Conservation (phyloP, 1,140 invertebrate species). For the Psilanteris sp. region DNA sequence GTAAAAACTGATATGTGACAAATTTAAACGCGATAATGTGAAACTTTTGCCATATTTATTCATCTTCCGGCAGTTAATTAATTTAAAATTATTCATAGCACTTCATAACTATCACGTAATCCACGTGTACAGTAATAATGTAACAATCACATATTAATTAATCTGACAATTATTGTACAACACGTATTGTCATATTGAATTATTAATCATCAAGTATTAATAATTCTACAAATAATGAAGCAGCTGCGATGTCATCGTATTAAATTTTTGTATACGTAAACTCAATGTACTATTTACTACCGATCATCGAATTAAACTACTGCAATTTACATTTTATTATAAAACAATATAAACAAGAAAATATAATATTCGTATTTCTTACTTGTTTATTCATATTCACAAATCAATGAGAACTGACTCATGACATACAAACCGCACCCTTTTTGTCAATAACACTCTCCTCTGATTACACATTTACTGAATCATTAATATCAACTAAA, state of each 20-base stretch:
- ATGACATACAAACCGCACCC: constrained; percentile 33
- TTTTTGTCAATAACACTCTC: constrained; percentile 45
- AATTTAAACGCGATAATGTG: neutral
- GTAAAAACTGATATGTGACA: too few species aligned
- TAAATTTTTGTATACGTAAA: too few species aligned
- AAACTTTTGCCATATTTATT: constrained; percentile 17
- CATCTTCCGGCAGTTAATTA: constrained; percentile 32
- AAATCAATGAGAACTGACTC: constrained; percentile 28
- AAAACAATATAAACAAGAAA: constrained; percentile 7
- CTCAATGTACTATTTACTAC: too few species aligned
- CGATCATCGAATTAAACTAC: too few species aligned
- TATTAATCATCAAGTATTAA: constrained; percentile 6
- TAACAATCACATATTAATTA: constrained; percentile 37
- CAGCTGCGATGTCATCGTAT: neutral
- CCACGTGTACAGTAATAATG: constrained; percentile 5
- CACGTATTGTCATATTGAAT: constrained; percentile 5
- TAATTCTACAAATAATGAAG: neutral
- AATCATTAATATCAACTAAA: constrained; percentile 13
- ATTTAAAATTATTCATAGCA: constrained; percentile 40
- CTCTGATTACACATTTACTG: constrained; percentile 27
- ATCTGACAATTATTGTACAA: constrained; percentile 20
- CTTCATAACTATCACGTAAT: constrained; percentile 34
- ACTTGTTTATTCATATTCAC: constrained; percentile 2
- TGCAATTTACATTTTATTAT: too few species aligned
- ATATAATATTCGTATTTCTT: constrained; percentile 5